Evolutionary conservation across 2,888 invertebrate genomes (phyloP), one percentile per base, ranked within the genome.

Genomic region (Euphydryas editha): DNA sequence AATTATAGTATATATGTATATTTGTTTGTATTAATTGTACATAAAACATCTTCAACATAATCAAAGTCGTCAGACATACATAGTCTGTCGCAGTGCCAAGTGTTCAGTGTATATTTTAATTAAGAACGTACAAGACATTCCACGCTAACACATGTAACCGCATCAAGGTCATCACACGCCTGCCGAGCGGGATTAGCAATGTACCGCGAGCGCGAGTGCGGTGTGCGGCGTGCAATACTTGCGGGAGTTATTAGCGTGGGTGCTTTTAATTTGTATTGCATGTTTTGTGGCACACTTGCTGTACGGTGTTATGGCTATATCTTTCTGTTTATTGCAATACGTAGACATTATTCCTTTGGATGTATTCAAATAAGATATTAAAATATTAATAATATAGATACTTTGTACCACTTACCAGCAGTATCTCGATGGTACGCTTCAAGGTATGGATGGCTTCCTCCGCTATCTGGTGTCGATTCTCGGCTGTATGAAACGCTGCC

Each of bases 401-500:
- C 17, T 39, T 56, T 18, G 13, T 21, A 39, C 39, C 10, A 85
- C 94, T 94, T 87, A 97, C 97, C 97, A 80, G 96, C 96, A 42
- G 97, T 95, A 86, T 97, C 97, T 82, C 97, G 93, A 79, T 93
- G 93, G 86, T 97, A 97, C 71, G 96, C 96, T 86, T 97, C 97
- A 89, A 97, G 95, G 85, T 97, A 97, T 2, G 93, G 93, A 91
- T 97, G 97, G 63, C 97, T 97, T 68, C 97, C 97, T 59, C 97
- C 97, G 81, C 97, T 97, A 86, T 97, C 97, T 4, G 97, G 97
- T 60, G 97, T 97, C 71, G 97, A 97, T 90, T 97, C 97, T 78
- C 97, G 95, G 89, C 97, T 97, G 86, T 97, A 97, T 24, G 94
- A 93, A 6, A 94, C 94, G 24, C 95, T 95, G 65, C 96, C 94